phyloP scores from a whole-genome alignment of 2,888 invertebrate genomes.

The Drosophila prostipennis region DNA sequence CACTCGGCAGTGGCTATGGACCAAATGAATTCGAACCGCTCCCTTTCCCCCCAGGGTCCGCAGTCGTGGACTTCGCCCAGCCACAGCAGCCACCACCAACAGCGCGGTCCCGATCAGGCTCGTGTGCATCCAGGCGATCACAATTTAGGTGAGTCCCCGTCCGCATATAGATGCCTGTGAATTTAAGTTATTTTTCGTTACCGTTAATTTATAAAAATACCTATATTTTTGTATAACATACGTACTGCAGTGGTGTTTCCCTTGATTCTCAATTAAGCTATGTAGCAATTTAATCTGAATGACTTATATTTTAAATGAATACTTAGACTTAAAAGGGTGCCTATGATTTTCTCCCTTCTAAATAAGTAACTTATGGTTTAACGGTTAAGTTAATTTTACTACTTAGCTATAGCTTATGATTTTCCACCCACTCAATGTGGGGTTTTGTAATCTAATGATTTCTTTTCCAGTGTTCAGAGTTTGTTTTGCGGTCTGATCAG shows the following conservation, averaged over 20 bases:
- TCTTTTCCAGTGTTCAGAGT: slow-evolving; percentile 20
- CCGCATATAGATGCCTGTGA: background rate
- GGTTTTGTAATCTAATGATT: slow-evolving; percentile 14
- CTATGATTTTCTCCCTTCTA: background rate
- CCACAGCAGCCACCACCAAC: slow-evolving; percentile 80
- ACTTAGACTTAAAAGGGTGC: background rate
- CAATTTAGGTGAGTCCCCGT: slow-evolving; percentile 82
- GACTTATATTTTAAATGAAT: background rate
- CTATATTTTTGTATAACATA: background rate
- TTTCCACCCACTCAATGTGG: slow-evolving; percentile 3
- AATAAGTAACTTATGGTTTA: background rate
- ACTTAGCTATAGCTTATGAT: slow-evolving; percentile 15
- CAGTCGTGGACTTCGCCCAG: slow-evolving; percentile 84
- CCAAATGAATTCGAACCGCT: slow-evolving; percentile 84
- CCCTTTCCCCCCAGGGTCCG: slow-evolving; percentile 84
- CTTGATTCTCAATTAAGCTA: background rate
- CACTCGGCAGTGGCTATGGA: slow-evolving; percentile 83
- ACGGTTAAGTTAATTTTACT: background rate
- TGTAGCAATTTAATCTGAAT: background rate
- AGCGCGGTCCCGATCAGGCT: slow-evolving; percentile 84
- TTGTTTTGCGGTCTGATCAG: slow-evolving; percentile 33
- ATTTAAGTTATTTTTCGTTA: background rate
- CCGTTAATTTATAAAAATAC: background rate
- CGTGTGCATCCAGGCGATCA: slow-evolving; percentile 84
- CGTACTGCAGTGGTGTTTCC: background rate